Evolutionary conservation across 2,888 invertebrate genomes (phyloP), one percentile per base, ranked within the genome.

Genomic region (Mesochorus sp.): DNA sequence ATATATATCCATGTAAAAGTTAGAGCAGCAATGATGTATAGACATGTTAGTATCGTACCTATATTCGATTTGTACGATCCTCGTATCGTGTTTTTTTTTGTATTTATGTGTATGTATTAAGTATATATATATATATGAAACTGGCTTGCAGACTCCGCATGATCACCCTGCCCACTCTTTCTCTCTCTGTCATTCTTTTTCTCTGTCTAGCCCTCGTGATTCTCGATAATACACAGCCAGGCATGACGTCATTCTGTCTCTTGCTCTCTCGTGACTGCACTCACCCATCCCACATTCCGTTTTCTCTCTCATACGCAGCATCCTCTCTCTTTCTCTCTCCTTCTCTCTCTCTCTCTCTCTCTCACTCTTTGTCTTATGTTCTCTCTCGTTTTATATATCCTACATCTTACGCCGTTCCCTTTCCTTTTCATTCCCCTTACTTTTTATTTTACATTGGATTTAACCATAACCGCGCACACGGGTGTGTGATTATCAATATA

Each of bases 271-370:
- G 85, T 83, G 87, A 87, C 83, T 85, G 83, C 85, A 81, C 83
- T 85, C 85, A 86, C 84, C 85, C 87, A 87, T 87, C 85, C 85
- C 85, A 85, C 87, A 88, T 88, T 88, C 88, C 83, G 71, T 78
- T 66, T 71, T 81, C 62, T 85, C 80, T 80, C 73, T 66, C 61
- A 34, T 49, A 53, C 34, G 21, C 31, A 24, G 24, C 14, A 24
- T 39, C 14, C 73, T 67, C 67, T 73, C 70, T 62, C 64, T 80
- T 78, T 64, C 53, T 66, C 79, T 67, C 67, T 71, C 67, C 61
- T 74, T 77, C 70, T 55, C 59, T 55, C 55, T 37, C 49, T 21
- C 24, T 61, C 59, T 49, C 44, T 67, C 51, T 83, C 77, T 78
- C 67, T 51, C 55, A 10, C 34, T 17, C 28, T 37, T 59, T n/a